Base-by-base conservation (phyloP, 30 jellyfish, hydroid and myxozoan genomes). In the Aurelia aurita region DNA sequence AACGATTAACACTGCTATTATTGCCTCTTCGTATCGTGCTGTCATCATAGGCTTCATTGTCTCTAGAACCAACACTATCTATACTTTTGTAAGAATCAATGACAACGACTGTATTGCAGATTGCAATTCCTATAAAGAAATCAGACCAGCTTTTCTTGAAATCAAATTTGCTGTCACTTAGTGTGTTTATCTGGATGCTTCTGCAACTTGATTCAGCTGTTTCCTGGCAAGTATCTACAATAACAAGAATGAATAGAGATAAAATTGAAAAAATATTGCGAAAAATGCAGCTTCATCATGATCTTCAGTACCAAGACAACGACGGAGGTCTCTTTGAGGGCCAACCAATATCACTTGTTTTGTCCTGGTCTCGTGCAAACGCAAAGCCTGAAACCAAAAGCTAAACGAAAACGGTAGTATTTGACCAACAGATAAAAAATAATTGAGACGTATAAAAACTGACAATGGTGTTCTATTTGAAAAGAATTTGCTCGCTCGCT, bases 51-150 rank as follows among this genome's bases (percentile, higher is more conserved):
- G 87, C 93, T 7, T 71, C 87, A 53, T 83, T 83, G 54, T 83
- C 75, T 4, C 67, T 54, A 3, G 93, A 83, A 2, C 93, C 87
- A 21, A 66, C 73, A 27, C 93, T 83, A 72, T 83, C 93, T 60
- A 57, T 29, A 76, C 93, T 83, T 59, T 83, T 70, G 20, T n/a
- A 51, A 8, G 93, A 19, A 49, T 83, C 93, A 2, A 77, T 90
- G 25, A 92, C 95, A 44, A 94, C 97, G 11, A 94, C 97, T 4
- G 97, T 86, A 69, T 94, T 94, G 80, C 99, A 94, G 18, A 88
- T 66, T 55, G 99, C 64, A 2, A 94, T 69, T 3, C 90, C 96
- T 18, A 89, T 57, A 79, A 88, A 94, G 85, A 94, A 94, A 21
- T 94, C 99, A 20, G 86, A 58, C 99, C 99, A 94, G 19, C 79